These are phyloP conservation scores for Apolygus lucorum DNA, from an alignment of 1,140 invertebrate species.

Conservation along the genomic window DNA sequence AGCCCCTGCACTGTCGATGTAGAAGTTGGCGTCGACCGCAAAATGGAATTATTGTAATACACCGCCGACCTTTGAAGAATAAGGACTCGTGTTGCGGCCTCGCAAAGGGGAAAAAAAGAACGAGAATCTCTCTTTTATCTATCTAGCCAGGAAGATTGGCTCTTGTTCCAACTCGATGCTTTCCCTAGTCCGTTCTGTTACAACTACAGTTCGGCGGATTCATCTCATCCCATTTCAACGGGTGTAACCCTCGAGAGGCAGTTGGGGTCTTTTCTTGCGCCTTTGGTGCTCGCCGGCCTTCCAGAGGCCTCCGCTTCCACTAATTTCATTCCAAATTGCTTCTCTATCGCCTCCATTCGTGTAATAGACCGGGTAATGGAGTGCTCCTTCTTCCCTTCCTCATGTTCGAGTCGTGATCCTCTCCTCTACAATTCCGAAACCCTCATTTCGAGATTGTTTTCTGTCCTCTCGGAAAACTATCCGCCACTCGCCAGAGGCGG, in stretches of 20 bases:
- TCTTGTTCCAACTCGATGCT: not conserved
- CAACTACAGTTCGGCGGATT: not conserved
- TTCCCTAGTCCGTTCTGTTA: not conserved
- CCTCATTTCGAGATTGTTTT: constrained; percentile 3
- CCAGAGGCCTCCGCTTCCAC: not conserved
- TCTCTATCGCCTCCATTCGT: constrained; percentile 16
- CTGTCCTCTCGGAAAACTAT: not conserved
- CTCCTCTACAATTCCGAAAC: not conserved
- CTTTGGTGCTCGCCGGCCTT: not conserved
- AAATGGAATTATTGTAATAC: not conserved
- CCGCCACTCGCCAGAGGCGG: not conserved
- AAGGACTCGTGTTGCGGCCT: not conserved
- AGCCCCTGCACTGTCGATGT: not conserved
- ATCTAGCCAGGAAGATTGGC: not conserved
- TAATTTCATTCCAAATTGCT: constrained; percentile 15
- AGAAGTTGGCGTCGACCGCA: not conserved
- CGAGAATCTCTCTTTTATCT: not conserved
- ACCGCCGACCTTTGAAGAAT: not conserved
- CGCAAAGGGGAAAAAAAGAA: not conserved
- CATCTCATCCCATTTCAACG: not conserved
- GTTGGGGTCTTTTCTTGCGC: not conserved
- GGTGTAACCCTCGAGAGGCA: not conserved
- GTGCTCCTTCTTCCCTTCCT: not conserved
- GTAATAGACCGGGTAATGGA: constrained; percentile 12
- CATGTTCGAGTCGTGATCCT: not conserved